Evolutionary conservation across 2,888 invertebrate species (phyloP), one percentile per base, ranked within the genome.

Genomic region (Leucophenga montana): DNA sequence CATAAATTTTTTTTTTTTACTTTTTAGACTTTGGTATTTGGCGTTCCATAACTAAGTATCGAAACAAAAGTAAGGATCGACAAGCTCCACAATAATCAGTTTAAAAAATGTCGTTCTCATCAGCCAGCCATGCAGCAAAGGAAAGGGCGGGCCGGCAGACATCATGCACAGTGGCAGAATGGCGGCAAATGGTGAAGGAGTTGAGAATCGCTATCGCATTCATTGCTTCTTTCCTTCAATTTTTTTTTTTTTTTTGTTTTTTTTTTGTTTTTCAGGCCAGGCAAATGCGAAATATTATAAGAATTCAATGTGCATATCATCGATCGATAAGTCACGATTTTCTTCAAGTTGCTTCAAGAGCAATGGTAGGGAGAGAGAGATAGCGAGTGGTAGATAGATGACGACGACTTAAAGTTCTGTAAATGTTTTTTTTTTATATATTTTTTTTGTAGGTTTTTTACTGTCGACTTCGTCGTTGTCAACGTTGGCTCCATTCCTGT

Each of bases 301-400:
- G 85, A 87, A 87, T 88, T 85, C 87, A 85, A 85, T 84, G 86
- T 84, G 85, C 87, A 87, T 87, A 87, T 87, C 87, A 86, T 72
- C 86, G 84, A 87, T 88, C 87, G 88, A 87, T 87, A 87, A 87
- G 87, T 87, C 87, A 87, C 87, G 87, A 88, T 87, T 88, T 76
- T 81, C 16, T 62, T n/a, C 69, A 61, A 70, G 77, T 75, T 77
- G 72, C 75, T 70, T 75, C 74, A 71, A 11, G 16, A n/a, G 50
- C 50, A 39, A 8, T 5, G 5, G 39, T 39, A 8, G 11, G 8
- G 39, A 39, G 39, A 5, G 3, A 39, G 11, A 11, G 9, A 3
- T 3, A 39, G 39, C 3, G 3, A 27, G 27, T 27, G 2, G 27
- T 27, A 27, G 3, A 8, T n/a, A 11, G 39, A 39, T 39, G 39